Evolutionary conservation across 1,140 invertebrate genomes (phyloP).

Genomic region (Zaprionus nigranus): DNA sequence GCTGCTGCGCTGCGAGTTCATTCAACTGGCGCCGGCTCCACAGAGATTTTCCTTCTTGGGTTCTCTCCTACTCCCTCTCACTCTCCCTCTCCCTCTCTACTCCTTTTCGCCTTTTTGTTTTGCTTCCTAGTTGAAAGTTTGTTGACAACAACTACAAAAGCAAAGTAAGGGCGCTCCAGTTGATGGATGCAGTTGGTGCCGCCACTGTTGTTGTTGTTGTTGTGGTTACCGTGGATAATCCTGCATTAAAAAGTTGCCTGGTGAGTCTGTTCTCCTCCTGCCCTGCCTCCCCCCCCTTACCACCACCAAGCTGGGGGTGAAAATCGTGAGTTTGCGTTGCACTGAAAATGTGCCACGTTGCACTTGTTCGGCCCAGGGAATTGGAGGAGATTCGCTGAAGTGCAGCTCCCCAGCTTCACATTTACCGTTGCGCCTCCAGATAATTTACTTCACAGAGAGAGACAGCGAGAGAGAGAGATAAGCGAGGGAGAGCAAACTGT

Average conservation of each 20-base stretch:
- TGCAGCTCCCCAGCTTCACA: constrained; percentile 27
- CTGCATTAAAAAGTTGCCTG: constrained; percentile 75
- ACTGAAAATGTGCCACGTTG: constrained; percentile 77
- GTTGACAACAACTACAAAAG: constrained; percentile 62
- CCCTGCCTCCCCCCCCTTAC: constrained; percentile 11
- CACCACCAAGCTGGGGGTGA: constrained; percentile 59
- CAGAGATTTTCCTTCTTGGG: constrained; percentile 58
- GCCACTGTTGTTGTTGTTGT: constrained; percentile 53
- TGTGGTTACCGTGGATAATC: constrained; percentile 65
- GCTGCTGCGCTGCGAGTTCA: constrained; percentile 60
- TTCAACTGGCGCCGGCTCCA: constrained; percentile 77
- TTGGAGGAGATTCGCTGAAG: constrained; percentile 43
- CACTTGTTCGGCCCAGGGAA: constrained; percentile 64
- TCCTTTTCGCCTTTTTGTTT: constrained; percentile 24
- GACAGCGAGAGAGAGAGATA: neutral
- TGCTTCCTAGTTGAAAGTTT: constrained; percentile 61
- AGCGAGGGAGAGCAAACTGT: constrained; percentile 46
- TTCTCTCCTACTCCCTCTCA: neutral
- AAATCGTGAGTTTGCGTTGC: constrained; percentile 73
- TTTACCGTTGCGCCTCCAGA: constrained; percentile 74
- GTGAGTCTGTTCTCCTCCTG: constrained; percentile 15
- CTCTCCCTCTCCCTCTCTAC: neutral
- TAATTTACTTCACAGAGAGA: constrained; percentile 56
- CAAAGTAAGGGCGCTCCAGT: constrained; percentile 72
- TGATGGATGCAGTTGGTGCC: constrained; percentile 73